Percentiles rank a stretch among this genome's conserved stretches.
Conservation (phyloP, 2,113 vertebrate genomes). For the Daubentonia madagascariensis region DNA sequence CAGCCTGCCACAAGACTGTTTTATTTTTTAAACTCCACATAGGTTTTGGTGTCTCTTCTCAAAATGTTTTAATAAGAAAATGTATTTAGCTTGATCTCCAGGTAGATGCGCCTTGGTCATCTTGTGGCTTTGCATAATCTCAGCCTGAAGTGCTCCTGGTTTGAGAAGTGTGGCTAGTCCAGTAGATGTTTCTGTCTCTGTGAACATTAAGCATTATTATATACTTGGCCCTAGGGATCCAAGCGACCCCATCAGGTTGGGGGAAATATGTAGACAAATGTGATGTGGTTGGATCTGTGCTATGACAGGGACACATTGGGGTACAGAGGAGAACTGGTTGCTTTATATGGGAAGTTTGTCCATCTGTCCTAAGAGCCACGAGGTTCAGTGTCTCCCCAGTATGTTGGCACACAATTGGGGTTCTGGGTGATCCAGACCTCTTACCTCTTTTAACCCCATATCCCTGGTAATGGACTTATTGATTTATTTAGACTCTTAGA, state of each 20-base stretch:
- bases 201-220: not conserved
- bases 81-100: not conserved
- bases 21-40: not conserved
- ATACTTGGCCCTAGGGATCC: not conserved
- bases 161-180: not conserved
- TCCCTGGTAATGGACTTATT: not conserved
- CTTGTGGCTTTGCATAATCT: not conserved
- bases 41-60: not conserved
- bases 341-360: not conserved
- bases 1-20: not conserved
- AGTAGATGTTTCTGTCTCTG: not conserved
- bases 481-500: not conserved
- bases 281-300: not conserved
- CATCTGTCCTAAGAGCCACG: not conserved
- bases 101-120: not conserved
- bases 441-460: not conserved
- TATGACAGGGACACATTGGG: not conserved
- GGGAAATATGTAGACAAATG: not conserved
- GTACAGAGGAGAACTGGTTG: not conserved
- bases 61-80: conserved; percentile 1
- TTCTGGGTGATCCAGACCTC: not conserved
- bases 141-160: not conserved
- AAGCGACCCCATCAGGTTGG: not conserved
- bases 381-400: not conserved
- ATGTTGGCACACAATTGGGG: not conserved